phyloP scores from a whole-genome alignment of 2,888 invertebrate genomes.

The Lacanobia wlatinum region DNA sequence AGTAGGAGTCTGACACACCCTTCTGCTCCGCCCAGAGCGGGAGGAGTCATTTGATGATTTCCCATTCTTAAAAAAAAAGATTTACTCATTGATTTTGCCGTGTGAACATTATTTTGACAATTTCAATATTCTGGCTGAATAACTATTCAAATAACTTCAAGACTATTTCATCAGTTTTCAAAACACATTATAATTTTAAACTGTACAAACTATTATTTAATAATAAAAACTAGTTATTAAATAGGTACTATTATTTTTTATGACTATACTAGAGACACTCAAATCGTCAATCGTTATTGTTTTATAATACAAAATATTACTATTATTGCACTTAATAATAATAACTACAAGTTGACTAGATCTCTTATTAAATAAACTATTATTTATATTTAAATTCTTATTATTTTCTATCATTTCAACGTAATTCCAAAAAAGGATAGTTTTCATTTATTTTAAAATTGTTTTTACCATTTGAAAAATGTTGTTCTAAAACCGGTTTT shows the following conservation, averaged over 20 bases:
- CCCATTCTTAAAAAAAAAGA: too few relatives aligned
- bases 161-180: neutral
- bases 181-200: slow-evolving; percentile 10
- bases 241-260: neutral
- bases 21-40: too few relatives aligned
- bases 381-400: neutral
- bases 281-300: slow-evolving; percentile 24
- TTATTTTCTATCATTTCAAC: slow-evolving; percentile 12
- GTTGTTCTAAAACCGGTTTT: too few relatives aligned
- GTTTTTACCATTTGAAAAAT: neutral
- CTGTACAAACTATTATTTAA: slow-evolving; percentile 22
- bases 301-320: slow-evolving; percentile 58
- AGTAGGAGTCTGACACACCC: too few relatives aligned
- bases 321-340: slow-evolving; percentile 67
- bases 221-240: slow-evolving; percentile 9
- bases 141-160: too few relatives aligned
- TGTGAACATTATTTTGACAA: too few relatives aligned
- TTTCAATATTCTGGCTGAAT: too few relatives aligned
- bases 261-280: slow-evolving; percentile 48
- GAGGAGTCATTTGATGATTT: too few relatives aligned
- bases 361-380: slow-evolving; percentile 26
- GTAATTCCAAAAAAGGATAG: neutral
- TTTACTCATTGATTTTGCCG: too few relatives aligned
- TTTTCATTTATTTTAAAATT: neutral
- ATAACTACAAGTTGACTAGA: slow-evolving; percentile 41